Percentiles rank a stretch among this genome's conserved stretches.
Evolutionary conservation across 2,888 invertebrate genomes (phyloP).

Genomic region (Microctonus aethiopoides): DNA sequence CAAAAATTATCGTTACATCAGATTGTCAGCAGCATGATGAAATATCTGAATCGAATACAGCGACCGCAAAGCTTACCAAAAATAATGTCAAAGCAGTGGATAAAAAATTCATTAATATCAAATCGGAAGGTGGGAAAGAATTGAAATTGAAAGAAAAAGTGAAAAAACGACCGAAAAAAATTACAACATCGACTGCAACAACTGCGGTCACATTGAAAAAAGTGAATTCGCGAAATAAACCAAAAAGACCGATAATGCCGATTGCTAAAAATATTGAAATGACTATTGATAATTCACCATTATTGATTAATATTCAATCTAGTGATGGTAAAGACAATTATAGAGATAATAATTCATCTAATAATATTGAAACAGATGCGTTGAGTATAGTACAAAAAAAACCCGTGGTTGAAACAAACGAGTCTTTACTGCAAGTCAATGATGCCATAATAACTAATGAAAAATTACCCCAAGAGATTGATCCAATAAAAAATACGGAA

Average conservation of each 20-base stretch:
- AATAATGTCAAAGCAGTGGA: slow-evolving; percentile 12
- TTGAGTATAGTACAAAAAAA: background rate
- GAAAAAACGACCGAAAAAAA: slow-evolving; percentile 7
- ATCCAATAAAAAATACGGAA: background rate
- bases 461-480: background rate
- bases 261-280: background rate
- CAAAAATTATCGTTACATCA: background rate
- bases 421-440: slow-evolving; percentile 34
- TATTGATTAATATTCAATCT: background rate
- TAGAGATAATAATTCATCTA: background rate
- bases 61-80: background rate
- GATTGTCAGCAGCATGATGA: background rate
- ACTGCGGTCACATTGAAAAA: background rate
- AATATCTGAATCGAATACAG: background rate
- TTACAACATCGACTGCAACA: background rate
- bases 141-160: slow-evolving; percentile 51
- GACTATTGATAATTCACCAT: background rate
- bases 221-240: background rate
- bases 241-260: background rate
- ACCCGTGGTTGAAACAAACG: background rate
- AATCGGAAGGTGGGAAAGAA: slow-evolving; percentile 58
- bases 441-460: background rate
- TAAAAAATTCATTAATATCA: slow-evolving; percentile 53
- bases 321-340: background rate
- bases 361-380: slow-evolving; percentile 1